phyloP scores from a whole-genome alignment of 1,140 invertebrate species.

The Drosophila pruinosa region DNA sequence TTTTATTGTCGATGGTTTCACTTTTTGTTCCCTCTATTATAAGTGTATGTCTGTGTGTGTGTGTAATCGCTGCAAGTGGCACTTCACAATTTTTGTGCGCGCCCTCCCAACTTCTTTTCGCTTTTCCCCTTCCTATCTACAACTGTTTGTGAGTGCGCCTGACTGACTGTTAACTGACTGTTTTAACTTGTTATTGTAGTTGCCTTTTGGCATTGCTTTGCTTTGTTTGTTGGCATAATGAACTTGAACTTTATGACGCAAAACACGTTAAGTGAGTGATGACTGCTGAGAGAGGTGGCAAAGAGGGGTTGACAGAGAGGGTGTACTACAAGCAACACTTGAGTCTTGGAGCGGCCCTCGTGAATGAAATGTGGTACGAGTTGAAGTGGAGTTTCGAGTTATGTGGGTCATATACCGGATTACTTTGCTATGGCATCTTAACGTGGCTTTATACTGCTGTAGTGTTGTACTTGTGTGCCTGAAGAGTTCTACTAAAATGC shows the following conservation, averaged over 20 bases:
- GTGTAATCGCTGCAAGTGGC: constrained; percentile 70
- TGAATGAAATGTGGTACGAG: constrained; percentile 1
- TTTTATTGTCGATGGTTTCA: constrained; percentile 37
- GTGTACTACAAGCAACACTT: constrained; percentile 32
- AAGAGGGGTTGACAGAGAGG: no score
- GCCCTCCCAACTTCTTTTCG: constrained; percentile 1
- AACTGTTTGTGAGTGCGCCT: background rate
- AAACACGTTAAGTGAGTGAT: constrained; percentile 69
- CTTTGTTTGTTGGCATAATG: constrained; percentile 57
- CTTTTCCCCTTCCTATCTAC: background rate
- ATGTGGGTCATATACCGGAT: constrained; percentile 8
- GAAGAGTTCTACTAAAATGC: constrained; percentile 26
- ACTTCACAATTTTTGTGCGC: constrained; percentile 55
- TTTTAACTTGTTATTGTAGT: constrained; percentile 28
- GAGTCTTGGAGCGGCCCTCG: constrained; percentile 25
- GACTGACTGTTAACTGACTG: constrained; percentile 47
- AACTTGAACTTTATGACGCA: constrained; percentile 80
- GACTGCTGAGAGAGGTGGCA: constrained; percentile 9
- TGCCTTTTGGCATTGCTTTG: constrained; percentile 13
- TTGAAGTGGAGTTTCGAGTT: constrained; percentile 3
- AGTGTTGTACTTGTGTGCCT: constrained; percentile 4
- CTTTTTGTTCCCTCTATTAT: constrained; percentile 35
- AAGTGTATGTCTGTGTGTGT: constrained; percentile 34
- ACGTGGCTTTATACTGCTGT: constrained; percentile 21
- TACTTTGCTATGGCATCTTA: constrained; percentile 11